A percentile compares a stretch with the other conserved stretches of the same genome.
Conservation (phyloP, 2,797 vertebrate genomes). For the Tapirus indicus region DNA sequence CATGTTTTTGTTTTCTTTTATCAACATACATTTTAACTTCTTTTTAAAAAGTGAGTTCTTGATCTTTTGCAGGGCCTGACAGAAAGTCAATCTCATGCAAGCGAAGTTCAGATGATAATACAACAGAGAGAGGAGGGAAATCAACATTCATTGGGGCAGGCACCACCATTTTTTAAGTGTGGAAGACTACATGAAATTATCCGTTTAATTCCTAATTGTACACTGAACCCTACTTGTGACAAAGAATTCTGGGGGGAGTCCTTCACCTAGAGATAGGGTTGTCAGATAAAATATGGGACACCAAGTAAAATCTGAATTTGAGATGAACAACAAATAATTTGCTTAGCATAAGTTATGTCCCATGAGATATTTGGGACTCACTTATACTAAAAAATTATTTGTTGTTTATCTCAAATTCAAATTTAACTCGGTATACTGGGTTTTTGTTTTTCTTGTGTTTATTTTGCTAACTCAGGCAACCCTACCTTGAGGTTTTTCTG, state of each 20-base stretch:
- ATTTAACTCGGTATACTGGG: background rate
- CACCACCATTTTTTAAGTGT: background rate
- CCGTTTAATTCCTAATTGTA: background rate
- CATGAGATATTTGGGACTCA: background rate
- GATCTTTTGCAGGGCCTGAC: background rate
- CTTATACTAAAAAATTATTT: background rate
- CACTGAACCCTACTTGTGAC: background rate
- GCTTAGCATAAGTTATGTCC: background rate
- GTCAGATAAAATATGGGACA: background rate
- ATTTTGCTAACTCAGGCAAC: background rate
- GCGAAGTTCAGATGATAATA: background rate
- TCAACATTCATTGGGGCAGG: background rate
- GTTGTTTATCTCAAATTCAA: background rate
- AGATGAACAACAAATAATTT: background rate
- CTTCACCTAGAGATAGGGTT: background rate
- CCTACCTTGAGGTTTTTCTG: background rate
- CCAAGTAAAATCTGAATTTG: background rate
- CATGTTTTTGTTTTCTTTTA: background rate
- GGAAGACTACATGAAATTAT: background rate
- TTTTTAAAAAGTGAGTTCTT: background rate
- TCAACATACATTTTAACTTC: background rate
- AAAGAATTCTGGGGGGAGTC: background rate
- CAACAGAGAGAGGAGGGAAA: background rate
- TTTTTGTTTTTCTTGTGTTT: background rate
- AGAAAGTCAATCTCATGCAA: background rate